Evolutionary conservation across 35 echinoderm and acorn worm species (phyloP), one percentile per base, ranked within the genome.

Genomic region (Heliocidaris tuberculata): DNA sequence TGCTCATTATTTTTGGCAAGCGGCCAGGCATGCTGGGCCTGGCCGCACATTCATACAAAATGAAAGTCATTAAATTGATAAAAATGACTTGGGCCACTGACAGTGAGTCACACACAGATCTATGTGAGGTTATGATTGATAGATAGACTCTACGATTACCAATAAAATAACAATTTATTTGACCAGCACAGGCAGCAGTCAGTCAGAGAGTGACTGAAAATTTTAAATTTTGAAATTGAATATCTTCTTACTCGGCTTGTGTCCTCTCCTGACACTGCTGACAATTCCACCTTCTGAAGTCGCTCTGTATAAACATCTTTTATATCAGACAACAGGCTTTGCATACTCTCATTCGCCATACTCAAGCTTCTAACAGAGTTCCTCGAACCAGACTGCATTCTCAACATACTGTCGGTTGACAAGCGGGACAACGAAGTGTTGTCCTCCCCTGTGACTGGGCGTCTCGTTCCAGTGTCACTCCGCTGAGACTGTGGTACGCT

Each of bases 301-400:
- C 91, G 31, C 50, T 93, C 91, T 30, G 91, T 93, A 48, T 93
- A 93, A 5, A 93, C 91, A 59, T 93, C 50, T 93, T 93, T 93
- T 49, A 93, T 93, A n/a, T 93, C 91, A 93, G 48, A 49, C 47
- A 93, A 48, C 48, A 93, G 27, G 48, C 91, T 93, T 59, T 93
- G 91, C 91, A 93, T 93, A 31, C 91, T 93, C 30, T 93, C 91
- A 59, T 93, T 93, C 9, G 91, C 91, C 29, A 93, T 93, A 48
- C 91, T 93, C 91, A 93, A 59, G 48, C 91, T 93, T 93, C 91
- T 32, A 52, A 93, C 91, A 19, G 91, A 93, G 32, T 48, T 93
- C 30, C 91, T 93, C 30, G 91, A 93, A 50, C 47, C 91, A 6
- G 91, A 32, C 50, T 93, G 91, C 50, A 52, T 59, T 31, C 91